phyloP scores from a whole-genome alignment of 2,888 invertebrate genomes.

The Coenonympha glycerion region DNA sequence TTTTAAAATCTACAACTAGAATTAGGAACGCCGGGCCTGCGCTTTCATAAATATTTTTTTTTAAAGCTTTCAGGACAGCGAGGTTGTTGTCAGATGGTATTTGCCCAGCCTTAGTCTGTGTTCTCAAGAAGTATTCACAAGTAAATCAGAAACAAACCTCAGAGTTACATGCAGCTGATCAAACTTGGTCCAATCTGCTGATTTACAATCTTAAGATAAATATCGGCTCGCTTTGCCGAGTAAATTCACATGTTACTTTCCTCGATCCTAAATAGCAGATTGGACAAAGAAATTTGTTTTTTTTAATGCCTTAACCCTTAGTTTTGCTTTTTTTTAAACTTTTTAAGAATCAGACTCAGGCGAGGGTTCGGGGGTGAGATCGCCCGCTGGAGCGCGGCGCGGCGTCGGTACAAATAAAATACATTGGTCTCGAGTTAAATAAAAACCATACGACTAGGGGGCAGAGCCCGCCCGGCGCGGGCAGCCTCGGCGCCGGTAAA shows the following conservation, averaged over 20 bases:
- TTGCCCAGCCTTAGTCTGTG: slow-evolving; percentile 19
- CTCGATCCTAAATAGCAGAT: too few relatives aligned
- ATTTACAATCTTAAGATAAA: too few relatives aligned
- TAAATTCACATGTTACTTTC: too few relatives aligned
- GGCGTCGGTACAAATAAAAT: slow-evolving; percentile 55
- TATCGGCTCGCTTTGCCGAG: too few relatives aligned
- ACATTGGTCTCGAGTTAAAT: slow-evolving; percentile 71
- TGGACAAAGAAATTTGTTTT: too few relatives aligned
- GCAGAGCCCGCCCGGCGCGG: slow-evolving; percentile 40
- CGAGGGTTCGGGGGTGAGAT: not conserved
- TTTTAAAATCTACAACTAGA: slow-evolving; percentile 68
- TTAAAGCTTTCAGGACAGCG: slow-evolving; percentile 56
- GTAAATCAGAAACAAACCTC: too few relatives aligned
- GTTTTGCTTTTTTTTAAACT: too few relatives aligned
- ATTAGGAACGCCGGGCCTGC: slow-evolving; percentile 47
- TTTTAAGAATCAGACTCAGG: too few relatives aligned
- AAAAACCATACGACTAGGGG: slow-evolving; percentile 65
- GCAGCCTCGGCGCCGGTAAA: slow-evolving; percentile 43
- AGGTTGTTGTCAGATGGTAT: slow-evolving; percentile 33
- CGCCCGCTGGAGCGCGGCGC: slow-evolving; percentile 40
- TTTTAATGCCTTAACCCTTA: too few relatives aligned
- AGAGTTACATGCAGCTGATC: too few relatives aligned
- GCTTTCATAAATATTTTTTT: slow-evolving; percentile 42
- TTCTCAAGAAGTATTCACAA: too few relatives aligned
- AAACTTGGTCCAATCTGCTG: too few relatives aligned